Percentiles rank a stretch among this genome's conserved stretches.
phyloP scores from a whole-genome alignment of 2,797 vertebrate species.

The Gallinago nigripennis region DNA sequence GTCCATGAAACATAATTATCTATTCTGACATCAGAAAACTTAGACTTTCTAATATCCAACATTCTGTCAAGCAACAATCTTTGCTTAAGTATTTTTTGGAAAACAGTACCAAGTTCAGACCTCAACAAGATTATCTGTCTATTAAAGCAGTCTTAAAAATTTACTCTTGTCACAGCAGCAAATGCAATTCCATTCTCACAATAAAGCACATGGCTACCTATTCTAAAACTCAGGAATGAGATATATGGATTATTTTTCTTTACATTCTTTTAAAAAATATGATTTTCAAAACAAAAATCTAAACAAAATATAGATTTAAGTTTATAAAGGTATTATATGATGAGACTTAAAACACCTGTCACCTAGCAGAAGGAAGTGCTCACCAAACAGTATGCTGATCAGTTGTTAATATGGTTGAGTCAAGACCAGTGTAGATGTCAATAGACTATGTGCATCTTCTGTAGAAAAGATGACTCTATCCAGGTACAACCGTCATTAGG shows the following conservation, averaged over 20 bases:
- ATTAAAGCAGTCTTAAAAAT: not conserved
- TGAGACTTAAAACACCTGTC: not conserved
- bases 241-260: not conserved
- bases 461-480: not conserved
- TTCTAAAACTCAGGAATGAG: not conserved
- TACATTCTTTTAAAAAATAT: not conserved
- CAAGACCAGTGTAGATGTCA: not conserved
- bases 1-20: not conserved
- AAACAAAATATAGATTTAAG: not conserved
- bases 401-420: not conserved
- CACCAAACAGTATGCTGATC: not conserved
- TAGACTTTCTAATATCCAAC: not conserved
- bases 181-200: not conserved
- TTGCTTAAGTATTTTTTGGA: not conserved
- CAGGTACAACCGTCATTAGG: not conserved
- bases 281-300: not conserved
- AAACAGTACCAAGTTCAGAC: not conserved
- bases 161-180: not conserved
- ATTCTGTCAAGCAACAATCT: not conserved
- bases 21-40: not conserved
- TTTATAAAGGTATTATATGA: not conserved
- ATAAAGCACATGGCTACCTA: not conserved
- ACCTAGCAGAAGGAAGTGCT: not conserved
- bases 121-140: not conserved
- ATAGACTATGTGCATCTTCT: not conserved